phyloP scores from a whole-genome alignment of 2,797 vertebrate genomes.

The Mormyrops boulengeri region DNA sequence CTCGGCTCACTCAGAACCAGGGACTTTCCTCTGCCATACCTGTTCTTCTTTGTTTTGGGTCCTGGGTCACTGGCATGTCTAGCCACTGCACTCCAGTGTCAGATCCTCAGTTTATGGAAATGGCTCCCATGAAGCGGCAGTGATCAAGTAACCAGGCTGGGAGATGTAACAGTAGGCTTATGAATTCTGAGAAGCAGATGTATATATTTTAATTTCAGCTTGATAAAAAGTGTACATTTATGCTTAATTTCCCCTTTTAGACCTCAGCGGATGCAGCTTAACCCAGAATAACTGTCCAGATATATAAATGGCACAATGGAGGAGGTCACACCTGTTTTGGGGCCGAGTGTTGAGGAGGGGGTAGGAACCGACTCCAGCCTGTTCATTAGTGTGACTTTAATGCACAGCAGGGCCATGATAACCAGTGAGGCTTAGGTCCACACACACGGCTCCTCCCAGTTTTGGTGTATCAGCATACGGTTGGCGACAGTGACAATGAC shows the following conservation, averaged over 20 bases:
- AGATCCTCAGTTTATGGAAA: background rate
- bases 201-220: background rate
- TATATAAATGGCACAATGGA: background rate
- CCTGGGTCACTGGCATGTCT: background rate
- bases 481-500: slow-evolving; percentile 50
- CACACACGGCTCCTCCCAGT: background rate
- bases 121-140: background rate
- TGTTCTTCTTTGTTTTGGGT: background rate
- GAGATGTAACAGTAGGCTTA: background rate
- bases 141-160: background rate
- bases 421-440: background rate
- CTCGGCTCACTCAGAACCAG: background rate
- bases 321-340: background rate
- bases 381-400: background rate
- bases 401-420: slow-evolving; percentile 1
- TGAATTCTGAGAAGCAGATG: background rate
- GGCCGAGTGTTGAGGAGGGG: no score
- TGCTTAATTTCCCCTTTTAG: background rate
- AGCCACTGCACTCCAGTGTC: background rate
- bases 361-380: background rate
- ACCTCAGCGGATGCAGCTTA: background rate
- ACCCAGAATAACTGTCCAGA: background rate
- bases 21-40: background rate
- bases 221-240: background rate
- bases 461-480: background rate